Evolutionary conservation across 2,797 vertebrate genomes (phyloP), one percentile per base, ranked within the genome.

Genomic region (Sebastes kiyomatsui): DNA sequence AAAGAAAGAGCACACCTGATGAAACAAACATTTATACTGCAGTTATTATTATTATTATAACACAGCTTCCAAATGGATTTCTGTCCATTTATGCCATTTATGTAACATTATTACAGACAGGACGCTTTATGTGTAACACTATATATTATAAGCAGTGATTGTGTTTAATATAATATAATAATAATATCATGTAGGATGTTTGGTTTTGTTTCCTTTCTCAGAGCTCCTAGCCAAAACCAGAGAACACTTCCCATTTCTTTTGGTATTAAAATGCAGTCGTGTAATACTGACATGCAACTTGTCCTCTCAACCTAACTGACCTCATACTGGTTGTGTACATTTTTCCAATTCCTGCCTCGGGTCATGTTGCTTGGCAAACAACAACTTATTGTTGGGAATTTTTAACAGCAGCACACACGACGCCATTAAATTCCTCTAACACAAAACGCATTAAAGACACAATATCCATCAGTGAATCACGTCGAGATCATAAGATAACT

Each of bases 301-400:
- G 7, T 30, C n/a, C 3, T 9, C 3, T 67, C 1, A 23, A 60
- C 6, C 27, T 14, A 27, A 30, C 13, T 23, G 28, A 60, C 56
- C 11, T 64, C 54, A 14, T 6, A 6, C 3, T 27, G 30, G 30
- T 28, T 55, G 35, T 73, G 38, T 42, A 20, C 2, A 27, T 30
- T 69, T 14, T 46, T 28, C 23, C 7, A 46, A 8, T 67, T 58
- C 5, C 52, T 59, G 10, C 20, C 6, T 65, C 3, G 11, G 8
- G 25, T 87, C 82, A 83, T 75, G 81, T 7, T 52, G 9, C n/a
- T 28, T 56, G 28, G 76, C 2, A 14, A 77, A 86, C 67, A 87
- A 59, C 25, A 55, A 23, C 28, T 68, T 23, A 23, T 25, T 83
- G 66, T 75, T 13, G 4, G 16, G 8, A 25, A 69, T 13, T 20